A percentile compares a stretch with the other conserved stretches of the same genome.
These are phyloP conservation scores for Orientallactaga bullata DNA, from an alignment of 2,113 vertebrate genomes.

Conservation along the genomic window DNA sequence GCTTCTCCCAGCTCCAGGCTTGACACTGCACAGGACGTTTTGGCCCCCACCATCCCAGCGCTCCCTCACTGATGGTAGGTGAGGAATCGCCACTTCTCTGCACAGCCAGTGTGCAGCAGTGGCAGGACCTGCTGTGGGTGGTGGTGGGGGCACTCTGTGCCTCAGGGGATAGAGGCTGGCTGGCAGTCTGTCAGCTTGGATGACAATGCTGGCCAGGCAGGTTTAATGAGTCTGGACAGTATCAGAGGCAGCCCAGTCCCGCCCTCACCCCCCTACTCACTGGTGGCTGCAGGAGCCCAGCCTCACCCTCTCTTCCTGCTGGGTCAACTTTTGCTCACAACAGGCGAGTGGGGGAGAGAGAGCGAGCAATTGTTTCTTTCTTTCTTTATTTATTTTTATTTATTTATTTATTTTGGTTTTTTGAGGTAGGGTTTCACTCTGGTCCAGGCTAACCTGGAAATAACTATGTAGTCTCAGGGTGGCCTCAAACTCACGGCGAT, in stretches of 20 bases:
- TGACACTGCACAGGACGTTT: background rate
- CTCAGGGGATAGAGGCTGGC: conserved; percentile 57
- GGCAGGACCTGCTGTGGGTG: background rate
- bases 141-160: conserved; percentile 21
- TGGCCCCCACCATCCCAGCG: background rate
- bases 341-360: background rate
- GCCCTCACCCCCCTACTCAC: background rate
- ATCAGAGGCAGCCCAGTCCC: conserved; percentile 41
- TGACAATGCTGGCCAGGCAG: conserved; percentile 60
- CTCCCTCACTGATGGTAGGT: background rate
- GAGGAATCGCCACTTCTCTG: background rate
- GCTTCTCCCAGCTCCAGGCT: background rate
- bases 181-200: conserved; percentile 67
- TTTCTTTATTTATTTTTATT: no score
- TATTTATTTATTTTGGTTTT: no score
- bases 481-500: no score
- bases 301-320: conserved; percentile 43
- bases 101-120: background rate
- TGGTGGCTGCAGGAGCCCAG: conserved; percentile 4
- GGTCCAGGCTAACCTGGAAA: no score
- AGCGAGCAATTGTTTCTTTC: no score
- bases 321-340: background rate
- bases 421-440: no score
- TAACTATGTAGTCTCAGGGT: no score
- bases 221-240: conserved; percentile 80